Evolutionary conservation across 2,113 vertebrate species (phyloP).

Genomic region (Daboia siamensis): DNA sequence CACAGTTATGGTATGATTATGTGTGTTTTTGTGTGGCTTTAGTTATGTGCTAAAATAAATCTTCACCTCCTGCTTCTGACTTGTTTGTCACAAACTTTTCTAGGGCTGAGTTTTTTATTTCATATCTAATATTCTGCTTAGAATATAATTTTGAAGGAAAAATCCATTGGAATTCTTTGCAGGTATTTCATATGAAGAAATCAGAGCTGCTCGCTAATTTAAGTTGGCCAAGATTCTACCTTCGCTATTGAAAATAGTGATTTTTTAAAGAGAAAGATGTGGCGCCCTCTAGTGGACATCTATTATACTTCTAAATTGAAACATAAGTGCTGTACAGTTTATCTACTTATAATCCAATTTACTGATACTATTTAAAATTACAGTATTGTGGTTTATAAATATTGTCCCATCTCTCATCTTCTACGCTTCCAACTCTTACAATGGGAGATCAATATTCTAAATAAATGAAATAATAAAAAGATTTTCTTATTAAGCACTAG

Average conservation of each 20-base stretch:
- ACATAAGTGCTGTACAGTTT: neutral
- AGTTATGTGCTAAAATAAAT: neutral
- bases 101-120: neutral
- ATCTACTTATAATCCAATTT: neutral
- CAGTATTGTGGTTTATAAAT: neutral
- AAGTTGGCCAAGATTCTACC: conserved; percentile 10
- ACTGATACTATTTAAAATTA: neutral
- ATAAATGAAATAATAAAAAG: neutral
- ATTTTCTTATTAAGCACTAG: neutral
- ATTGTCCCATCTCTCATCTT: neutral
- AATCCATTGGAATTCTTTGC: neutral
- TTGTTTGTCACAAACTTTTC: neutral
- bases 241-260: conserved; percentile 12
- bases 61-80: neutral
- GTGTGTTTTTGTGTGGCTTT: neutral
- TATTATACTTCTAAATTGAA: conserved; percentile 52
- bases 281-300: conserved; percentile 69
- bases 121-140: neutral
- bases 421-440: neutral
- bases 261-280: conserved; percentile 61
- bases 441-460: neutral
- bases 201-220: neutral
- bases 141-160: conserved; percentile 2
- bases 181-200: conserved; percentile 9
- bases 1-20: neutral